Conservation (phyloP, 2,797 vertebrate genomes). For the Perodicticus potto region DNA sequence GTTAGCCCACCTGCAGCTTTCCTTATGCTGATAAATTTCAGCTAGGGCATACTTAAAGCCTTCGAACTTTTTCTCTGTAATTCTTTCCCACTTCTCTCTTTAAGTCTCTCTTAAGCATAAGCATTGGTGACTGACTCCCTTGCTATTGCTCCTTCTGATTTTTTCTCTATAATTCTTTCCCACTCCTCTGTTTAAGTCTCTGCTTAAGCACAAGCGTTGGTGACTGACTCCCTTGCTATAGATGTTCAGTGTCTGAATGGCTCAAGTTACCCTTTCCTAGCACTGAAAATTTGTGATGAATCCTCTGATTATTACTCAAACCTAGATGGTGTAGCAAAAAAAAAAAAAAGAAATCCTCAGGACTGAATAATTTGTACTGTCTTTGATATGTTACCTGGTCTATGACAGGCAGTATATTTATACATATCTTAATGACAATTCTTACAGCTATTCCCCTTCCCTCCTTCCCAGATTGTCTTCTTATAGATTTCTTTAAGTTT, state of each 20-base stretch:
- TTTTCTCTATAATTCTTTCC: neutral
- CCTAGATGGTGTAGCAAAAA: neutral
- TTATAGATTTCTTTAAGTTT: conserved; percentile 20
- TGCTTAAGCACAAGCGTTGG: neutral
- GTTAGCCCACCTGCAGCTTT: neutral
- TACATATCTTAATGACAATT: neutral
- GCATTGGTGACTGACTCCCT: neutral
- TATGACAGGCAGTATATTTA: neutral
- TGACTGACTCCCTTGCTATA: neutral
- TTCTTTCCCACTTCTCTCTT: neutral
- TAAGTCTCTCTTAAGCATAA: neutral
- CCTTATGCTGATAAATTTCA: neutral
- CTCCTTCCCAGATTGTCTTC: neutral
- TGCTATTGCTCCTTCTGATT: neutral
- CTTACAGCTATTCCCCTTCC: neutral
- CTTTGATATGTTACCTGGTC: conserved; percentile 1
- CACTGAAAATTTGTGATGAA: conserved; percentile 3
- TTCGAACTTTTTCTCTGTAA: neutral
- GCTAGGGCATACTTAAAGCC: neutral
- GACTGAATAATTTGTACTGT: neutral
- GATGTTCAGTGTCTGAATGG: neutral
- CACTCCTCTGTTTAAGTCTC: neutral
- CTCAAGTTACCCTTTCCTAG: neutral
- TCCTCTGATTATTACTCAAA: neutral
- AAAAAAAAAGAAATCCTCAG: neutral